phyloP scores from a whole-genome alignment of 1,140 invertebrate genomes.

The Ceratosolen fusciceps region DNA sequence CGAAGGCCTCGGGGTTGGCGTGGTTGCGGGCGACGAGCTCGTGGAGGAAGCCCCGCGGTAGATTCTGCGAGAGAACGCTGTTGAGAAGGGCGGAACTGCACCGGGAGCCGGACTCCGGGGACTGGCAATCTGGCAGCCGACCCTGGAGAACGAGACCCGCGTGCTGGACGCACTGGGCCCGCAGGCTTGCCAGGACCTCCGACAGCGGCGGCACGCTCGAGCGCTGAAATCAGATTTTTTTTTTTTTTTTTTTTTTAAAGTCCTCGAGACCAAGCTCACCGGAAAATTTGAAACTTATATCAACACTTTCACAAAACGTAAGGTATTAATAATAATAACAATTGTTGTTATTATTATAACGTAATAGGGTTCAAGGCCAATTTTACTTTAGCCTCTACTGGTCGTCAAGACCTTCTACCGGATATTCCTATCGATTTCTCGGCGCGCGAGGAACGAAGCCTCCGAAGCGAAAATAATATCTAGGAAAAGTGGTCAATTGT shows the following conservation, averaged over 20 bases:
- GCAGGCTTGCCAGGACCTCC: conserved; percentile 73
- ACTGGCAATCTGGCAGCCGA: conserved; percentile 67
- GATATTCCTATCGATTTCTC: no score
- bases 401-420: no score
- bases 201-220: conserved; percentile 75
- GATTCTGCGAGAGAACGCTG: conserved; percentile 76
- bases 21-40: conserved; percentile 77
- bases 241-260: neutral
- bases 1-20: conserved; percentile 73
- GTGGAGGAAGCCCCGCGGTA: conserved; percentile 79
- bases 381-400: no score
- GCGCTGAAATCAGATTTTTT: conserved; percentile 64
- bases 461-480: no score
- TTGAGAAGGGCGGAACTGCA: conserved; percentile 73
- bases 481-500: no score
- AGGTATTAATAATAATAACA: no score
- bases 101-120: conserved; percentile 45
- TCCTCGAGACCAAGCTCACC: no score
- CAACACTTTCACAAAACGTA: no score
- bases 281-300: no score
- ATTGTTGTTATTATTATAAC: no score
- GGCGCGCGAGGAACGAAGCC: no score
- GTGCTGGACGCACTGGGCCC: conserved; percentile 77
- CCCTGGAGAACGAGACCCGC: conserved; percentile 76
- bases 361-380: no score